phyloP scores from a whole-genome alignment of 1,140 invertebrate genomes.

The Parasteatoda tepidariorum region DNA sequence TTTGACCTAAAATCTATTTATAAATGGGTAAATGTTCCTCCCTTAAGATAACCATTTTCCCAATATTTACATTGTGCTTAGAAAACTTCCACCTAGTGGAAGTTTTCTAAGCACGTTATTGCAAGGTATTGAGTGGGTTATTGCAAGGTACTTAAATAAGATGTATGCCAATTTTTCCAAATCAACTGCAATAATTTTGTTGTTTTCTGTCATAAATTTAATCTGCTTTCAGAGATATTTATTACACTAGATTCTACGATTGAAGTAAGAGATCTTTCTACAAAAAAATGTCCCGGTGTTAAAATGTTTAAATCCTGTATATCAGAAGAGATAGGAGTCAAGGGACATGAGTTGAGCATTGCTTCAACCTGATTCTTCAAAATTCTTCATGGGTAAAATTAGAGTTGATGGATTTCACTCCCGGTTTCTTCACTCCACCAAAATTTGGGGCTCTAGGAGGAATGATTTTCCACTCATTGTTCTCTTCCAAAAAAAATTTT shows the following conservation, averaged over 20 bases:
- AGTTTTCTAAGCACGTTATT: no score
- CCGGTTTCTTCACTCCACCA: conserved; percentile 49
- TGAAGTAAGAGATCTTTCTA: background rate
- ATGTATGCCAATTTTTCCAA: background rate
- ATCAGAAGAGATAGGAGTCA: conserved; percentile 63
- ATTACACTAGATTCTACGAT: background rate
- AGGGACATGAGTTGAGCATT: conserved; percentile 38
- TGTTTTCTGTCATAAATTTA: background rate
- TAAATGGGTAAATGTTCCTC: background rate
- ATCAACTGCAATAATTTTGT: background rate
- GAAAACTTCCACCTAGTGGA: background rate
- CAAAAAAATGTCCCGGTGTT: conserved; percentile 62
- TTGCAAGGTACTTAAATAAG: background rate
- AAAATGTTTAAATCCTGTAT: conserved; percentile 65
- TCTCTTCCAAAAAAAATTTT: background rate
- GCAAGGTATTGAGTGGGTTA: no score
- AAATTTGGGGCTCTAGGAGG: conserved; percentile 69
- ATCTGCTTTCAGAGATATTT: background rate
- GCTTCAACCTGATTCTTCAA: conserved; percentile 65
- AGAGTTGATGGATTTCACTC: conserved; percentile 47
- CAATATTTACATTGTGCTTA: background rate
- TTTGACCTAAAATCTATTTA: conserved; percentile 5
- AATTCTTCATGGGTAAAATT: conserved; percentile 64
- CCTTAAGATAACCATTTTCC: background rate
- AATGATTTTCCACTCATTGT: conserved; percentile 66